phyloP scores from a whole-genome alignment of 2,113 vertebrate genomes.

The Peromyscus californicus region DNA sequence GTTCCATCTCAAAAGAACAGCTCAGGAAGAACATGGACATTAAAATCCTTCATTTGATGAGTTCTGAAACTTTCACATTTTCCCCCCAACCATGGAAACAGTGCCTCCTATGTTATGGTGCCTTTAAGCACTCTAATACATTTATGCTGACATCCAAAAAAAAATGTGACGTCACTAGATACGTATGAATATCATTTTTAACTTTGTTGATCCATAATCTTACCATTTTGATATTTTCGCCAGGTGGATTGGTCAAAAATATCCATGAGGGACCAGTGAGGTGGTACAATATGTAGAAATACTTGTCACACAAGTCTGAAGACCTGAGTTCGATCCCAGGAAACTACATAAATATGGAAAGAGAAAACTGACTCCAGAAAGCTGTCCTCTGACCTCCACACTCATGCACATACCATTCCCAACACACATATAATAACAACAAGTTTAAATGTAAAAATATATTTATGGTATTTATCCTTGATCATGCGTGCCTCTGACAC shows the following conservation, averaged over 20 bases:
- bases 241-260: neutral
- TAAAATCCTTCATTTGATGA: neutral
- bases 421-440: neutral
- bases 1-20: slow-evolving; percentile 11
- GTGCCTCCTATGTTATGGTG: neutral
- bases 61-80: neutral
- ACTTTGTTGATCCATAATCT: neutral
- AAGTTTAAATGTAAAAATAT: neutral
- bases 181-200: neutral
- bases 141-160: neutral
- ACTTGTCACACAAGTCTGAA: neutral
- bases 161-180: neutral
- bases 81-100: neutral
- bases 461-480: neutral
- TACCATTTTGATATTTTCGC: neutral
- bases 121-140: neutral
- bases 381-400: neutral
- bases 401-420: too few relatives aligned
- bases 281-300: neutral
- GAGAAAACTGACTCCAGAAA: neutral
- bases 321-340: neutral
- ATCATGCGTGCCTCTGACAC: neutral
- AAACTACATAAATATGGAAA: neutral
- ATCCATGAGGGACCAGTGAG: neutral
- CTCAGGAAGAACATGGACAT: neutral